Evolutionary conservation across 2,113 vertebrate genomes (phyloP), one percentile per base, ranked within the genome.

Genomic region (Tyto alba): DNA sequence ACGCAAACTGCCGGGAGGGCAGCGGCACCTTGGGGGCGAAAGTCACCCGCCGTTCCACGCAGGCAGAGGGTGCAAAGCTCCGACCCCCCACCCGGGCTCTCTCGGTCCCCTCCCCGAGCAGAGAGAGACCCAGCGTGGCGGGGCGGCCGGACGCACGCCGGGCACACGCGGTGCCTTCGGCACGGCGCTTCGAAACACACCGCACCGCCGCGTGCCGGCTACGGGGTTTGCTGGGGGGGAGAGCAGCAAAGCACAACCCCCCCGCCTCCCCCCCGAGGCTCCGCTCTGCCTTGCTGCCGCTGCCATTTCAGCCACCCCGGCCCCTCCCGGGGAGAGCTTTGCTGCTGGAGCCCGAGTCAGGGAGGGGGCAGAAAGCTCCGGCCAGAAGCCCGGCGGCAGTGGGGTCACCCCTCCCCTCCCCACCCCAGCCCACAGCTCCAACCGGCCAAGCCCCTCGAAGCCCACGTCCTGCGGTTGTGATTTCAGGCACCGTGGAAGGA

Each of bases 151-250:
- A 16, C 43, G 13, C 43, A 13, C 43, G 13, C 43, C 43, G 13
- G 43, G 43, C 43, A 43, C 36, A 17, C 3, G 2, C 32, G 34
- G 25, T 23, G 48, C 62, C 76, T 53, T 43, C 60, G 9, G 36
- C 60, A 10, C 17, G 1, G 26, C 36, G 2, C 59, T 52, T 21
- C 36, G 8, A n/a, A n/a, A n/a, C n/a, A n/a, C n/a, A n/a, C n/a
- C n/a, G 7, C 30, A 34, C 4, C 4, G 7, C 60, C 47, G 6
- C 0, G 11, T 2, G 4, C 60, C 41, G 47, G 38, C 47, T 21
- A 20, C 59, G 2, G 26, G 47, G 47, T 17, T n/a, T 22, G 76
- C 48, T 53, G 38, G 30, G 64, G 48, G 60, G 60, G 26, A 43
- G 60, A 16, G 60, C 59, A 27, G 60, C 26, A 43, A 60, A 16